Base-by-base conservation (phyloP, 2,888 invertebrate genomes). In the Caenorhabditis angaria region DNA sequence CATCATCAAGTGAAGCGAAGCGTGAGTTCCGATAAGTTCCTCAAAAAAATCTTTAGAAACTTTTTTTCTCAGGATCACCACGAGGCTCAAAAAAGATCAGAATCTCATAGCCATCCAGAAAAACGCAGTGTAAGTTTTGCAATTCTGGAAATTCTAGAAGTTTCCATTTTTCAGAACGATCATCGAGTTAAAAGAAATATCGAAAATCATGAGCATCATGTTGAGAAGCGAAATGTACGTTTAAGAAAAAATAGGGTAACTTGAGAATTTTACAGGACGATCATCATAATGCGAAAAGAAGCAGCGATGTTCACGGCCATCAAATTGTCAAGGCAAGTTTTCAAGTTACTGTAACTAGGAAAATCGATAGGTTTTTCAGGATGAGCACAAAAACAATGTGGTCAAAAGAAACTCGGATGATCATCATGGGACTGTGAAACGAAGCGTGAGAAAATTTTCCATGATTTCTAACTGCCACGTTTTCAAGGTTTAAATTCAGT, bases 301-400 rank as follows among this genome's bases (percentile, higher is more conserved):
- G 41, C 41, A 24, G 59, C 1, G 68, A 68, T 27, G 68, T 63
- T 54, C 67, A 67, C 35, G 66, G 32, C 1, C 67, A 67, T 50
- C 28, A 50, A 28, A 67, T 10, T 18, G 22, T 51, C 2, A 51
- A 51, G 22, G 6, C 22, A 22, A 51, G 24, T 24, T n/a, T 51
- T 4, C 58, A 28, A 27, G 53, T 56, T 41, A 51, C 57, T 22
- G 57, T 57, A 25, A 20, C 12, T 4, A 32, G 35, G 0, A 48
- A 22, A 8, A 25, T 22, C 6, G 5, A 22, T 51, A 22, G 6
- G 6, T 3, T 18, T 28, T 18, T 28, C 61, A 64, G 28, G 64
- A 48, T n/a, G 64, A 61, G 20, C 63, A 69, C 41, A 61, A 65
- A 32, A 20, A 56, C n/a, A n/a, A n/a, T n/a, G n/a, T n/a, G 47